Conservation (phyloP, 30 jellyfish, hydroid and myxozoan species). For the Aurelia sp. region DNA sequence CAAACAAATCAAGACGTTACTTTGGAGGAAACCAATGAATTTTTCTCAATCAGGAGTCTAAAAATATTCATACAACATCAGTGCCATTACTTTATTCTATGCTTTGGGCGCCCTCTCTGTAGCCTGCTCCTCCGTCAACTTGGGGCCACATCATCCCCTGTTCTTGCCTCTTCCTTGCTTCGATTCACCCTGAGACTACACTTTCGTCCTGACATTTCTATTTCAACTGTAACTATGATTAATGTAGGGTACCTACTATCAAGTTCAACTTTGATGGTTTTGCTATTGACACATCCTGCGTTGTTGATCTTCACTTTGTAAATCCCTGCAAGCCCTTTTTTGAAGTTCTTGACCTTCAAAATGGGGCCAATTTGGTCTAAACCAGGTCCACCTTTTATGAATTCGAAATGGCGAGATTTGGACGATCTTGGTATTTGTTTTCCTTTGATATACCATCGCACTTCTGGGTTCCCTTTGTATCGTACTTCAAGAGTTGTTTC, state of each 20-base stretch:
- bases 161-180: too few relatives aligned
- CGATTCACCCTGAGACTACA: too few relatives aligned
- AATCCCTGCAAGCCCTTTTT: constrained; percentile 42
- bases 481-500: constrained; percentile 40
- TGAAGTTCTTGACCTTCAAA: constrained; percentile 52
- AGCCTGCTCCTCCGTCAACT: too few relatives aligned
- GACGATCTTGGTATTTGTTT: constrained; percentile 31
- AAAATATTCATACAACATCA: too few relatives aligned
- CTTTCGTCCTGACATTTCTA: too few relatives aligned
- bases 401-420: constrained; percentile 57
- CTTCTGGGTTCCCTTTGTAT: constrained; percentile 51
- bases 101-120: too few relatives aligned
- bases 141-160: too few relatives aligned
- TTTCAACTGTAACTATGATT: too few relatives aligned
- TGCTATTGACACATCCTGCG: constrained; percentile 50
- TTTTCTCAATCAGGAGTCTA: too few relatives aligned
- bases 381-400: constrained; percentile 43
- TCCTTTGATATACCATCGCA: constrained; percentile 52
- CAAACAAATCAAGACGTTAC: too few relatives aligned
- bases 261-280: constrained; percentile 36
- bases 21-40: too few relatives aligned
- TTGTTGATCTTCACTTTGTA: constrained; percentile 46
- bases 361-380: constrained; percentile 25
- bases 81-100: too few relatives aligned
- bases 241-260: constrained; percentile 34